These are phyloP conservation scores for Dryas iulia DNA, from an alignment of 1,140 invertebrate genomes.

Conservation along the genomic window DNA sequence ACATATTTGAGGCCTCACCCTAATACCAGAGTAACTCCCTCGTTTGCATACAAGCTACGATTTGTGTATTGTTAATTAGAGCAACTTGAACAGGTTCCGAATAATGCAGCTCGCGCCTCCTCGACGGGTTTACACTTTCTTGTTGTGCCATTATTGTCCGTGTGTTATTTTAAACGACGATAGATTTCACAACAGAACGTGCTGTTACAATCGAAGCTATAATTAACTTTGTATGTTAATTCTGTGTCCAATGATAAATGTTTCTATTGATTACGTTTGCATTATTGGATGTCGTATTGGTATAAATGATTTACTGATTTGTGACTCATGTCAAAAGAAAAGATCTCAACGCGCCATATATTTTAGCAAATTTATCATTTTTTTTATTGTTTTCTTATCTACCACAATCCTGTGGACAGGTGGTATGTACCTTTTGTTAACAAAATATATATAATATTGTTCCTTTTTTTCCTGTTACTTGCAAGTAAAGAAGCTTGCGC, in stretches of 20 bases:
- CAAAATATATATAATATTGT: too few species aligned
- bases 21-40: slow-evolving; percentile 50
- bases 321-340: neutral
- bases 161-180: slow-evolving; percentile 75
- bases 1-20: slow-evolving; percentile 21
- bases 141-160: slow-evolving; percentile 70
- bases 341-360: neutral
- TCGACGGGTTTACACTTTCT: slow-evolving; percentile 58
- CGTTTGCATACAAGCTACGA: slow-evolving; percentile 79
- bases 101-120: slow-evolving; percentile 60
- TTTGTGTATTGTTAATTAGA: slow-evolving; percentile 80
- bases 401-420: too few species aligned
- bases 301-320: neutral
- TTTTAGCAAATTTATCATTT: too few species aligned
- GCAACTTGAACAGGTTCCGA: slow-evolving; percentile 72
- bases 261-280: slow-evolving; percentile 20
- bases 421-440: too few species aligned
- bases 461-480: too few species aligned
- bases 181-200: slow-evolving; percentile 44
- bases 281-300: slow-evolving; percentile 2
- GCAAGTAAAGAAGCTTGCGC: too few species aligned
- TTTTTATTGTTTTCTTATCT: too few species aligned
- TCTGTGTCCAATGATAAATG: slow-evolving; percentile 55
- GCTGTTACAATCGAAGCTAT: slow-evolving; percentile 43
- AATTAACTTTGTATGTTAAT: slow-evolving; percentile 74